Percentiles rank a stretch among this genome's conserved stretches.
Conservation (phyloP, 2,888 invertebrate genomes). For the Malachius bipustulatus region DNA sequence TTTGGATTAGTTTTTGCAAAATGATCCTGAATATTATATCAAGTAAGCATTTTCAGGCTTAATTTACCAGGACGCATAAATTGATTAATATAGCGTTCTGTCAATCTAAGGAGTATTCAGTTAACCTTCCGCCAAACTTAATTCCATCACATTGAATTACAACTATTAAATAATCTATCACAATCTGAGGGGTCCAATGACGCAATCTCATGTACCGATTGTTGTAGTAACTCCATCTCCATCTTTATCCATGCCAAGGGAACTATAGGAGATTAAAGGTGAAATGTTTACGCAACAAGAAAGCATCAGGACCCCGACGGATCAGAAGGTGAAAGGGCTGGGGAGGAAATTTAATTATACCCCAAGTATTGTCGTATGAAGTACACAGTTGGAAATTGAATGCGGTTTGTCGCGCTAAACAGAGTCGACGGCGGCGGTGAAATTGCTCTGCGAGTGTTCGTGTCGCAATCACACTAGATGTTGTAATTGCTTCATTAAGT, state of each 20-base stretch:
- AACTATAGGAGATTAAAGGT: constrained; percentile 16
- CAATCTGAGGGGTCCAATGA: too few species aligned
- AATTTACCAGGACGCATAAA: too few species aligned
- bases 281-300: constrained; percentile 19
- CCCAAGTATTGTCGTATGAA: constrained; percentile 7
- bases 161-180: too few species aligned
- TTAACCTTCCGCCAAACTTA: too few species aligned
- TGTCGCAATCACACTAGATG: constrained; percentile 24
- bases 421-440: constrained; percentile 20
- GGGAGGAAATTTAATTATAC: constrained; percentile 20
- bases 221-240: too few species aligned
- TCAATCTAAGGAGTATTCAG: too few species aligned
- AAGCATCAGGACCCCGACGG: constrained; percentile 9
- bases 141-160: too few species aligned
- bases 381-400: constrained; percentile 26
- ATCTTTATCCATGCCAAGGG: constrained; percentile 12
- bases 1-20: too few species aligned
- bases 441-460: constrained; percentile 23
- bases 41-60: too few species aligned
- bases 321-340: constrained; percentile 12
- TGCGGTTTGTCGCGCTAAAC: constrained; percentile 26
- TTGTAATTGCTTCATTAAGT: constrained; percentile 32
- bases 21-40: too few species aligned
- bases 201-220: too few species aligned
- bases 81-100: too few species aligned